phyloP scores from a whole-genome alignment of 2,113 vertebrate genomes.

The Erpornis zantholeuca region DNA sequence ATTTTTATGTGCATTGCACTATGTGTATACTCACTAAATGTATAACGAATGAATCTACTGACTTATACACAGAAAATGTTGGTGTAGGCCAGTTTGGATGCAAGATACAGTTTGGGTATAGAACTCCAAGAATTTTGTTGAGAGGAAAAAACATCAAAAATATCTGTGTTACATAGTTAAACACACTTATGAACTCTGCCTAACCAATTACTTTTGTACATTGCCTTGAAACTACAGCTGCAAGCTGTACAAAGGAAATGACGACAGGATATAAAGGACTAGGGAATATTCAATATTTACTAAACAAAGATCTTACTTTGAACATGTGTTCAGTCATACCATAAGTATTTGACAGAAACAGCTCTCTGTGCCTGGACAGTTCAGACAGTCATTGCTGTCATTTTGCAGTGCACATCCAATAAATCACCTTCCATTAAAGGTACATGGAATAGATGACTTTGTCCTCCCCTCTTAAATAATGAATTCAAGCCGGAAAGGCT shows the following conservation, averaged over 20 bases:
- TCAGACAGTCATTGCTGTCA: background rate
- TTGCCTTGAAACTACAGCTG: constrained; percentile 46
- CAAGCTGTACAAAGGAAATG: constrained; percentile 57
- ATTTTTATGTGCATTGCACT: background rate
- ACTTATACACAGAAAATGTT: background rate
- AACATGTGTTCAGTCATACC: constrained; percentile 38
- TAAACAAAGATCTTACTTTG: constrained; percentile 48
- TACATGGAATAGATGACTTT: background rate
- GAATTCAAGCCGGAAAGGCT: background rate
- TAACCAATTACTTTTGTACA: background rate
- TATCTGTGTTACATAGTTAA: background rate
- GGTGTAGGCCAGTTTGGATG: background rate
- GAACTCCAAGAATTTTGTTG: background rate
- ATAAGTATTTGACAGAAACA: constrained; percentile 37
- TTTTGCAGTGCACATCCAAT: background rate
- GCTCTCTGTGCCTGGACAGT: background rate
- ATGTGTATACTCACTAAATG: background rate
- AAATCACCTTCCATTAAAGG: background rate
- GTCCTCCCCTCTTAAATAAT: background rate
- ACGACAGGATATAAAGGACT: constrained; percentile 51
- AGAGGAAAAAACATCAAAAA: background rate
- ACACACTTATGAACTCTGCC: background rate
- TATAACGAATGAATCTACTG: background rate
- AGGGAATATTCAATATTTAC: constrained; percentile 64
- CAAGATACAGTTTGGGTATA: background rate